Conservation (phyloP, 2,888 invertebrate genomes). For the Drosophila paranaensis region DNA sequence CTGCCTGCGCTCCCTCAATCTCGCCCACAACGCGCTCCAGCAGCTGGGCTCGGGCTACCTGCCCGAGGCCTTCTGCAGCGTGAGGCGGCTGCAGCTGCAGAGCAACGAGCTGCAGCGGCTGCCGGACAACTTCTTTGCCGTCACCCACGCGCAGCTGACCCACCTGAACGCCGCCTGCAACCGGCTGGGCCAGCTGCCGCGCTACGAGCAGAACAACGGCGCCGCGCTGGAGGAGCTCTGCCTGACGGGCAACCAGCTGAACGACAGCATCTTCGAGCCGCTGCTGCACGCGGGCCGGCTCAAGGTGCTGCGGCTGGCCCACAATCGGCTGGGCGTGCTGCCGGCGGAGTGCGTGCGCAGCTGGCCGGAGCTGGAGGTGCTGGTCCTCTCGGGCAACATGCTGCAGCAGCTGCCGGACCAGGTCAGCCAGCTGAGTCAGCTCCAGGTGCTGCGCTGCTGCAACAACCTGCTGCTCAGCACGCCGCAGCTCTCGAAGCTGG, state of each 20-base stretch:
- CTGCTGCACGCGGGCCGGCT: conserved; percentile 88
- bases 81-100: conserved; percentile 90
- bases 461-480: conserved; percentile 91
- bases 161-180: conserved; percentile 93
- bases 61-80: conserved; percentile 84
- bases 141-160: conserved; percentile 87
- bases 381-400: conserved; percentile 93
- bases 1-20: conserved; percentile 89
- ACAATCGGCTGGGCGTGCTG: conserved; percentile 90
- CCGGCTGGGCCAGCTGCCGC: conserved; percentile 89
- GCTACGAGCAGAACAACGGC: conserved; percentile 85
- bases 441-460: conserved; percentile 91
- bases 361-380: conserved; percentile 92
- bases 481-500: conserved; percentile 91
- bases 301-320: conserved; percentile 90
- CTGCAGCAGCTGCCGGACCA: conserved; percentile 91
- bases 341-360: conserved; percentile 90
- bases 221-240: conserved; percentile 88
- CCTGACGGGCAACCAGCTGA: conserved; percentile 91
- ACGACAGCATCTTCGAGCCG: conserved; percentile 89
- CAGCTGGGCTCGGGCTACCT: conserved; percentile 91
- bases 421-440: conserved; percentile 88
- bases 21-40: conserved; percentile 91
- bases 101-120: conserved; percentile 91
- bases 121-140: conserved; percentile 91